Conservation (phyloP, 2,113 vertebrate species). For the Megaceryle maxima region DNA sequence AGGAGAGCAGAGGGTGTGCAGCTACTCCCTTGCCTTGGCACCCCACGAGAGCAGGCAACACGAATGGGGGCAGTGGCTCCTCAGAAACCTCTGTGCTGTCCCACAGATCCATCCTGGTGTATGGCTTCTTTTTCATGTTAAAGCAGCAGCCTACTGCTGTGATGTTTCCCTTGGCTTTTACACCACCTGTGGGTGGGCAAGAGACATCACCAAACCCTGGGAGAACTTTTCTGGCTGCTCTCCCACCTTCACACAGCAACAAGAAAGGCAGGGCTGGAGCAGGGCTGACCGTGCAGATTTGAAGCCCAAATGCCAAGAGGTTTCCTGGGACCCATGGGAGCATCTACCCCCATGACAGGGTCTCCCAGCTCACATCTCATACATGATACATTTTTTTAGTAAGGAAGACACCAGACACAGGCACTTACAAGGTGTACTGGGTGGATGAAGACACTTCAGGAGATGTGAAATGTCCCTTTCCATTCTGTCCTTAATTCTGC, state of each 20-base stretch:
- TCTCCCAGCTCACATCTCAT: background rate
- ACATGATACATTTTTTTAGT: background rate
- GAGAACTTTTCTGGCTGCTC: background rate
- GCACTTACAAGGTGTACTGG: background rate
- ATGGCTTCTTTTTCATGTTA: background rate
- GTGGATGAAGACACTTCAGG: background rate
- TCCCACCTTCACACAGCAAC: accelerated
- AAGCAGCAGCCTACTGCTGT: background rate
- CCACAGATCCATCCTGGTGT: background rate
- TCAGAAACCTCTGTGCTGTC: background rate
- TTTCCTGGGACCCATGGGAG: background rate
- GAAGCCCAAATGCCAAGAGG: background rate
- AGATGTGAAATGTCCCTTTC: background rate
- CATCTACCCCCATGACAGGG: accelerated
- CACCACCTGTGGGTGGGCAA: background rate
- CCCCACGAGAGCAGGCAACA: background rate
- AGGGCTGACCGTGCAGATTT: background rate
- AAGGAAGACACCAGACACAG: background rate
- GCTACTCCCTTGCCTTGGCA: background rate
- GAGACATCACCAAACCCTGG: background rate
- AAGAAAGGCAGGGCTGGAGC: background rate
- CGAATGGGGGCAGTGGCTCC: accelerated
- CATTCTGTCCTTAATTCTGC: background rate
- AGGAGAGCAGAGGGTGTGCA: background rate
- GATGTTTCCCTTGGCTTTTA: background rate